Percentiles rank a stretch among this genome's conserved stretches.
Conservation (phyloP, 2,888 invertebrate species). For the Eupeodes latifasciatus region DNA sequence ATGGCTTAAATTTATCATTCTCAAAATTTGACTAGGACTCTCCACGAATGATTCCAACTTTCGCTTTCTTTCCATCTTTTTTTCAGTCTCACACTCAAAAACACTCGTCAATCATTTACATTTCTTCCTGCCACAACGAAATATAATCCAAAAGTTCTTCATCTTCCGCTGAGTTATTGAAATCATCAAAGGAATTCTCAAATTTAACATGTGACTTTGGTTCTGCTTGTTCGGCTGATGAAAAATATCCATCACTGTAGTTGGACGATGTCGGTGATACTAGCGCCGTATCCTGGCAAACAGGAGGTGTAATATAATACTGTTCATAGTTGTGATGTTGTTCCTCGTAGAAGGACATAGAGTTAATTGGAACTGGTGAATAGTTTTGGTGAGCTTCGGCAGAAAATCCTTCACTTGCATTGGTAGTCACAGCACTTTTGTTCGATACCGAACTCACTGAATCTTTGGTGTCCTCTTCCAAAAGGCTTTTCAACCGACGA, state of each 20-base stretch:
- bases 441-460: conserved; percentile 79
- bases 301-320: conserved; percentile 59
- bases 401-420: conserved; percentile 76
- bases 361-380: conserved; percentile 54
- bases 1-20: conserved; percentile 58
- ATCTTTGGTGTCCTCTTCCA: conserved; percentile 85
- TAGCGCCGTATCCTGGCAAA: conserved; percentile 72
- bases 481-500: conserved; percentile 89
- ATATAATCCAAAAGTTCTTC: conserved; percentile 92
- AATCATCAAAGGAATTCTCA: conserved; percentile 88
- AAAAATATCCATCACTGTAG: conserved; percentile 77
- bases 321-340: conserved; percentile 53
- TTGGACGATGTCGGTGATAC: conserved; percentile 79
- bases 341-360: conserved; percentile 84
- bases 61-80: neutral
- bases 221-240: conserved; percentile 68
- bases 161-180: conserved; percentile 90
- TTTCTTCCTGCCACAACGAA: conserved; percentile 82
- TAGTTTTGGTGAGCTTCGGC: conserved; percentile 71
- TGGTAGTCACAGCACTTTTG: conserved; percentile 70
- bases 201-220: conserved; percentile 79
- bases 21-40: conserved; percentile 67
- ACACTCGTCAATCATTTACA: conserved; percentile 66
- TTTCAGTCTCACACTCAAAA: neutral
- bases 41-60: neutral